Conservation (phyloP, 2,888 invertebrate genomes). For the Hirtodrosophila cameraria region DNA sequence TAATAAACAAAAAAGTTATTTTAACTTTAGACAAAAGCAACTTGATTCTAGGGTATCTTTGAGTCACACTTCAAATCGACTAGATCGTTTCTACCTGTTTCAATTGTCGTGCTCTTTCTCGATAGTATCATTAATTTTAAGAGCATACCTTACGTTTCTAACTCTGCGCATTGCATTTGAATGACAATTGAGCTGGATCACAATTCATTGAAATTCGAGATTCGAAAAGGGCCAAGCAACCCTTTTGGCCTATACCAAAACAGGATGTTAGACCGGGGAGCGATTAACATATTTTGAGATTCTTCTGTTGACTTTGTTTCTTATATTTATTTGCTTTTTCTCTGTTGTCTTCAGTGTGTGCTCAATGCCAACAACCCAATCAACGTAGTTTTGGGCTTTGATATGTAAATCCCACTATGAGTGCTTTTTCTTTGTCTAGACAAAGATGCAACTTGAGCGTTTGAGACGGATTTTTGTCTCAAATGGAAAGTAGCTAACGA, state of each 20-base stretch:
- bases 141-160: conserved; percentile 22
- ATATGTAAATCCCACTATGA: conserved; percentile 56
- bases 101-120: conserved; percentile 28
- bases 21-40: too few species aligned
- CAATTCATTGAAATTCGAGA: conserved; percentile 26
- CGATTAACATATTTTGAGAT: conserved; percentile 60
- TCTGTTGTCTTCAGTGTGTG: conserved; percentile 28
- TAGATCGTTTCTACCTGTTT: neutral
- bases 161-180: conserved; percentile 53
- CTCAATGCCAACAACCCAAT: conserved; percentile 65
- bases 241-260: conserved; percentile 40
- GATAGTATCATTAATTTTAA: conserved; percentile 68
- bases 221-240: conserved; percentile 27
- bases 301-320: conserved; percentile 43
- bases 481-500: conserved; percentile 40
- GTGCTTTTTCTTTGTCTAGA: conserved; percentile 18
- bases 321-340: conserved; percentile 31
- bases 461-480: too few species aligned
- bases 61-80: too few species aligned
- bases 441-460: conserved; percentile 15
- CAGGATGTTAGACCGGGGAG: conserved; percentile 40
- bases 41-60: too few species aligned
- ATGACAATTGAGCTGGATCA: conserved; percentile 55
- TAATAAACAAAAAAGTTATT: too few species aligned
- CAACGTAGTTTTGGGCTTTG: conserved; percentile 48